Base-by-base conservation (phyloP, 2,113 vertebrate species). In the Serinus canaria region DNA sequence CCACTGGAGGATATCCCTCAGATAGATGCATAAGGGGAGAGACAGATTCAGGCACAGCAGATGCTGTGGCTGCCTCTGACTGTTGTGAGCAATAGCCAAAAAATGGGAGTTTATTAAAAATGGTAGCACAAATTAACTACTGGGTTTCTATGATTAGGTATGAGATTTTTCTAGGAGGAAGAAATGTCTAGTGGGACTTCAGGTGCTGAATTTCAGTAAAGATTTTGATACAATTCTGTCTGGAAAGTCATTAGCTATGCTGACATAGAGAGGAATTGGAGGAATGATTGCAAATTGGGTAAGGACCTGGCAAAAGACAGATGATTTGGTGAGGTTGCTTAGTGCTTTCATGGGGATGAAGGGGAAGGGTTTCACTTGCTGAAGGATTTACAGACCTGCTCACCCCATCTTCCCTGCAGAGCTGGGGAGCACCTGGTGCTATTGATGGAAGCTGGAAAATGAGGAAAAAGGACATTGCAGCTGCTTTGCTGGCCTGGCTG, bases 331-430 rank as follows among this genome's bases (percentile, higher is more conserved):
- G 80, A 68, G 28, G 59, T 46, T 70, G 11, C 35, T 80, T 21
- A 25, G n/a, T 35, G 39, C 35, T 70, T 58, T 58, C 5, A 6
- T 8, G 30, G 33, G 11, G 15, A 25, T 19, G 43, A 66, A 62
- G 20, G n/a, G 24, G 23, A 46, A 2, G 6, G 21, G 7, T 11
- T 52, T 92, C 1, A 1, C 14, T 17, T 0, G 0, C 44, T 44
- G 68, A 68, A 56, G 68, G 20, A 33, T 67, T 94, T 21, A 50
- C 28, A 53, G 46, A 84, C 60, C 35, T 66, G 37, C 69, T 92
- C 44, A 10, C 27, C n/a, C 21, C 21, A 4, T 31, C 37, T 81
- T 78, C 47, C 43, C 60, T 58, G 69, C 60, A 59, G 56, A 46
- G 60, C 52, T 72, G 69, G 52, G n/a, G 15, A 70, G 35, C 22